These are phyloP conservation scores for Crocidura indochinensis DNA, from an alignment of 2,797 vertebrate genomes.

Conservation along the genomic window DNA sequence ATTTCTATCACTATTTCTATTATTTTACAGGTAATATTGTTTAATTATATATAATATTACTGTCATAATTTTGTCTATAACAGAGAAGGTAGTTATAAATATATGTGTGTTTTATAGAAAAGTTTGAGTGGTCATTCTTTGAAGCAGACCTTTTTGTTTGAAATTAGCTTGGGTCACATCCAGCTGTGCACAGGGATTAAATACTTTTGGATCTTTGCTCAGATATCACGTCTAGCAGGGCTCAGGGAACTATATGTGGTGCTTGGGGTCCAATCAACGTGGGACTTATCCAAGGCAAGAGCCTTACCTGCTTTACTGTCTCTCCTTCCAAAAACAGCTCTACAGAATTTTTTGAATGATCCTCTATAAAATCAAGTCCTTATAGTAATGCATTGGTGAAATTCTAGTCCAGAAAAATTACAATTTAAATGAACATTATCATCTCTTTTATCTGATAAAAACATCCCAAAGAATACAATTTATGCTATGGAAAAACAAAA, in stretches of 20 bases:
- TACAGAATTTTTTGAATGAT: slow-evolving; percentile 19
- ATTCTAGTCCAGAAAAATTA: neutral
- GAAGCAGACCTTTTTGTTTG: neutral
- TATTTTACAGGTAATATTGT: neutral
- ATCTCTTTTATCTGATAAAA: slow-evolving; percentile 49
- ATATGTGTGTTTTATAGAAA: slow-evolving; percentile 34
- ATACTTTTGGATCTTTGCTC: too few species aligned
- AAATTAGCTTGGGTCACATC: too few species aligned
- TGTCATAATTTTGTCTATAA: neutral
- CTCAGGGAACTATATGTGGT: too few species aligned
- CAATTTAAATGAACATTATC: slow-evolving; percentile 39
- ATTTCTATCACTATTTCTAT: neutral
- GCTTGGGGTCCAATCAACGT: too few species aligned
- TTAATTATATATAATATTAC: neutral
- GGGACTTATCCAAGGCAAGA: too few species aligned
- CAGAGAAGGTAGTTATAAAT: neutral
- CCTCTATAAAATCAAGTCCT: neutral
- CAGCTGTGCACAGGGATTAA: too few species aligned
- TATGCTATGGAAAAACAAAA: neutral
- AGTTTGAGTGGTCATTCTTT: slow-evolving; percentile 27
- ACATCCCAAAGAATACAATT: neutral
- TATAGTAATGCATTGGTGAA: slow-evolving; percentile 19
- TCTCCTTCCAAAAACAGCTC: neutral
- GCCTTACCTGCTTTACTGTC: too few species aligned
- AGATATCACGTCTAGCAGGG: too few species aligned